Base-by-base conservation (phyloP, 2,797 vertebrate species). In the Capromys pilorides region DNA sequence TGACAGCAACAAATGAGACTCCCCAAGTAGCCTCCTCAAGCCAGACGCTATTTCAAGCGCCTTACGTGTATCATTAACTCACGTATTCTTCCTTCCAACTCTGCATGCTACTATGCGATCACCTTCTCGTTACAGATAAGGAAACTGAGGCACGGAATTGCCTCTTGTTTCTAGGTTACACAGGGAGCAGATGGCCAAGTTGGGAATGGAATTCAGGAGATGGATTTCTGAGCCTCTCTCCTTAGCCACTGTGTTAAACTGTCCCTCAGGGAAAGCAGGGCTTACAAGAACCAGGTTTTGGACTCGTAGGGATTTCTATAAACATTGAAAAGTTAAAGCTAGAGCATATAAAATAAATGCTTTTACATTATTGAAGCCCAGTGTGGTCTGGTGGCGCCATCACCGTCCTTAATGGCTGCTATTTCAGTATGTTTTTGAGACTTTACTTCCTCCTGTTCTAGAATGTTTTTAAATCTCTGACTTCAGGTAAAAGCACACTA, bases 391-490 rank as follows among this genome's bases (percentile, higher is more conserved):
- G 41, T 33, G 9, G 67, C 66, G 22, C 22, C 33, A 73, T 28
- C 21, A 66, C 69, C 67, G 24, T 16, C 21, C 36, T 5, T 39
- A 59, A n/a, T 1, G 14, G 26, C 11, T 90, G 41, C 26, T 86
- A 18, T 41, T 81, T 80, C 67, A 62, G 39, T 73, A 49, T 6
- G 28, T 54, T 79, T 71, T 39, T 1, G 36, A 33, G 61, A n/a
- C 28, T 31, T 90, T 41, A 10, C 64, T 83, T 88, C 28, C 54
- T 78, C 6, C 13, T 85, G 81, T 88, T 77, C 77, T 51, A 57
- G 77, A 91, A 86, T 69, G 49, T 26, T 33, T 94, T 78, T 84
- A 80, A 86, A 67, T 13, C 57, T 80, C 33, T 86, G 22, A 93
- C 26, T 89, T 94, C 26, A 41, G 67, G 75, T 67, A 75, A 86